phyloP scores from a whole-genome alignment of 2,888 invertebrate species.

The Cremastobaeus sp. region DNA sequence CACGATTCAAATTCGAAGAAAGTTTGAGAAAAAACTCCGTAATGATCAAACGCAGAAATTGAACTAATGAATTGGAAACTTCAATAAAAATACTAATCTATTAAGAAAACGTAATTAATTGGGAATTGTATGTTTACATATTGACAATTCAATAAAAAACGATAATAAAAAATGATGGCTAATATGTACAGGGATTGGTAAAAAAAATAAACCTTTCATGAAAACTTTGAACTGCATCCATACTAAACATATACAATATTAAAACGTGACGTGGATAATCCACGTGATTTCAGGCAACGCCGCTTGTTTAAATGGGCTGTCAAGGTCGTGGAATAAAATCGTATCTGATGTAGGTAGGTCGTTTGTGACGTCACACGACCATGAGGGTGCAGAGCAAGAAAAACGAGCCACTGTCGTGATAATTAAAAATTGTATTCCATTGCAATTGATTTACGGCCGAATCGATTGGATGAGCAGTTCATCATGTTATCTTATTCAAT shows the following conservation, averaged over 20 bases:
- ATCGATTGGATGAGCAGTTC: neutral
- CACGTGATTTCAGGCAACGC: constrained; percentile 32
- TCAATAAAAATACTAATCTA: too few relatives aligned
- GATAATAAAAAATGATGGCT: too few relatives aligned
- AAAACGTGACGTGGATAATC: constrained; percentile 6
- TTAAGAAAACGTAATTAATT: too few relatives aligned
- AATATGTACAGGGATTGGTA: too few relatives aligned
- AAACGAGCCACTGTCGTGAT: constrained; percentile 10
- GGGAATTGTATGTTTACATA: too few relatives aligned
- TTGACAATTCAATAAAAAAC: too few relatives aligned
- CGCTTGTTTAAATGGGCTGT: constrained; percentile 21
- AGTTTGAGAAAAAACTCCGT: neutral
- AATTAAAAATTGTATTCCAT: neutral
- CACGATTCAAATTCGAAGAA: neutral
- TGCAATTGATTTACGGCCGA: neutral
- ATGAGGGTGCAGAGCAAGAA: constrained; percentile 15
- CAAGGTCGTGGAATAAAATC: constrained; percentile 60
- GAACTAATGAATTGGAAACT: too few relatives aligned
- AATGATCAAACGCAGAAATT: neutral
- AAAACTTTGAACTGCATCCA: neutral
- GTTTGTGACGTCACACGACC: constrained; percentile 60
- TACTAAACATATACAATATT: neutral
- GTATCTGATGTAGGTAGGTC: constrained; percentile 61
- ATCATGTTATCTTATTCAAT: constrained; percentile 2
- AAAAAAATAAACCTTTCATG: neutral